A percentile compares a stretch with the other conserved stretches of the same genome.
Evolutionary conservation across 2,113 vertebrate species (phyloP).

Genomic region (Scopus umbretta): DNA sequence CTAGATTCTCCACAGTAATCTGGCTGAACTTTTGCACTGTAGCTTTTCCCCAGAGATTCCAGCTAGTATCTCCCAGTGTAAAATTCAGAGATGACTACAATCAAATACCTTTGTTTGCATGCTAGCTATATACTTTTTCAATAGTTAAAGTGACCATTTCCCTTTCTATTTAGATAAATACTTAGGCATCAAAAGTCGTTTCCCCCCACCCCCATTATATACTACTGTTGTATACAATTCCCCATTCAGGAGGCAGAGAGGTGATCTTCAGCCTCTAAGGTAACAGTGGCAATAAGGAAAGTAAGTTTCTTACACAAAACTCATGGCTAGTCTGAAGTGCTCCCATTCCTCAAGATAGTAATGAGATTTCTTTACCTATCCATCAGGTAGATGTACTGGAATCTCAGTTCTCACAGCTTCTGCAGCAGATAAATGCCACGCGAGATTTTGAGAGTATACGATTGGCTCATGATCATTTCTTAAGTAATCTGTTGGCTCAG

Average conservation of each 20-base stretch:
- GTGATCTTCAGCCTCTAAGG: neutral
- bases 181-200: neutral
- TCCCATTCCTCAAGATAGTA: neutral
- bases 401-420: slow-evolving; percentile 96
- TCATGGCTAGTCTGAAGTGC: neutral
- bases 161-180: neutral
- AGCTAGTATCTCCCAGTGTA: neutral
- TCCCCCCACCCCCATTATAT: neutral
- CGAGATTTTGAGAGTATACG: slow-evolving; percentile 96
- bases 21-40: neutral
- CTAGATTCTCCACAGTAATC: neutral
- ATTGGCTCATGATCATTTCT: slow-evolving; percentile 94
- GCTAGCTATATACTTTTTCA: neutral
- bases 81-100: neutral
- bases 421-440: slow-evolving; percentile 93
- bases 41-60: neutral
- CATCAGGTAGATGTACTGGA: slow-evolving; percentile 93
- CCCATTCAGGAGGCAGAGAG: neutral
- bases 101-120: neutral
- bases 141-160: neutral
- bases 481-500: slow-evolving; percentile 94
- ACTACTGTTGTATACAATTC: neutral
- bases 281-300: neutral
- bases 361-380: neutral
- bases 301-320: neutral